Evolutionary conservation across 2,797 vertebrate genomes (phyloP), one percentile per base, ranked within the genome.

Genomic region (Psittacula derbiana): DNA sequence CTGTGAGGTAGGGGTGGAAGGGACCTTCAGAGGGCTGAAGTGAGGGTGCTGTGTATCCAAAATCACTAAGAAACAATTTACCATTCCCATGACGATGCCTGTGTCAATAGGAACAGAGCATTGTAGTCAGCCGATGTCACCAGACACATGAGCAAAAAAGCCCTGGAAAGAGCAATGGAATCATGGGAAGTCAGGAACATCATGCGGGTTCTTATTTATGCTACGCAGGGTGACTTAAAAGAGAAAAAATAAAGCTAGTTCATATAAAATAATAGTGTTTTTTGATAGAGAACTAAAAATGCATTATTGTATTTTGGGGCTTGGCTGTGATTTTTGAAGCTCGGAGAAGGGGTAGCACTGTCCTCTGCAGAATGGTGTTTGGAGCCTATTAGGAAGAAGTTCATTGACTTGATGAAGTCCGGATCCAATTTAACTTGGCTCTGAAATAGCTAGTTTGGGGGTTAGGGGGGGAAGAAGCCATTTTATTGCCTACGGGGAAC

Each of bases 401-500:
- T 94, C 11, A 33, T 91, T 87, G 65, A 53, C 67, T 36, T 3
- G 8, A 53, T 70, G 33, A 70, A 46, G 80, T 58, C 79, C 65
- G 75, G 40, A 87, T 71, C 71, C 50, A 70, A 71, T 75, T 92
- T 73, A 85, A 82, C 70, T 90, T 58, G 57, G 31, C 74, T 89
- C 79, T 70, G 75, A 88, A 94, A 62, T 25, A n/a, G 33, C 12
- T 20, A 18, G 21, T 79, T 88, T 41, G 7, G 41, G 36, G 40
- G 7, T 17, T 23, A 3, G 19, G 21, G 44, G 44, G 28, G 40
- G 38, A 20, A 14, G n/a, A 76, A 86, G 52, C 57, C 13, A 25
- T 84, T 93, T 93, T 87, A 87, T 40, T 90, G 62, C 55, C 82
- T 92, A 82, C 47, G 87, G 43, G 71, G n/a, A 24, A 55, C 82